Percentiles rank a stretch among this genome's conserved stretches.
Evolutionary conservation across 2,113 vertebrate genomes (phyloP).

Genomic region (Pyxicephalus adspersus): DNA sequence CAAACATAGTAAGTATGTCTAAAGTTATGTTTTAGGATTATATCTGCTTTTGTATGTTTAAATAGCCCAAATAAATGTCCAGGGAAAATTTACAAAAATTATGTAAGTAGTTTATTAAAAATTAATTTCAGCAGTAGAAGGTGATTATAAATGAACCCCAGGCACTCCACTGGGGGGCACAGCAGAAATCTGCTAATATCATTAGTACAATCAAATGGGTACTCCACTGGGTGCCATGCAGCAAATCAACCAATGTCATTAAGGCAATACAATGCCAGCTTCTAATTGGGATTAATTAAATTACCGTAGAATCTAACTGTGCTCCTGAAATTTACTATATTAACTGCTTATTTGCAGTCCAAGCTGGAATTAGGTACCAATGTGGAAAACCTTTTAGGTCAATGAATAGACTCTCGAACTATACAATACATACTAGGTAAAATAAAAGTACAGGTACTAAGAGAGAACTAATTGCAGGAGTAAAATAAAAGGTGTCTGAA

Average conservation of each 20-base stretch:
- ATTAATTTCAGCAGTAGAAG: not conserved
- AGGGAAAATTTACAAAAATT: not conserved
- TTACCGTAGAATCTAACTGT: not conserved
- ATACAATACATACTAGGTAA: not conserved
- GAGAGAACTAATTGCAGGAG: not conserved
- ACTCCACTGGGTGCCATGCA: not conserved
- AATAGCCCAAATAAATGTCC: not conserved
- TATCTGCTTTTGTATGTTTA: no score
- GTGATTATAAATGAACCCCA: slow-evolving; percentile 15
- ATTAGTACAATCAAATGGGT: slow-evolving; percentile 3
- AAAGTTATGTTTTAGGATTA: not conserved
- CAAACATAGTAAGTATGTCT: not conserved
- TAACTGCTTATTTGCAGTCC: not conserved
- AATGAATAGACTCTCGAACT: not conserved
- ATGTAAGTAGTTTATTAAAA: not conserved
- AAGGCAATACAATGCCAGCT: not conserved
- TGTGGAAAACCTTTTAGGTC: not conserved
- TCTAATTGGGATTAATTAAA: slow-evolving; percentile 20
- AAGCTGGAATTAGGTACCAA: not conserved
- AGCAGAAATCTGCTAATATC: not conserved
- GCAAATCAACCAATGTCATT: slow-evolving; percentile 23
- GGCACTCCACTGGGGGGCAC: slow-evolving; percentile 7
- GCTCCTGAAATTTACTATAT: not conserved
- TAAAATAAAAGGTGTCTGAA: no score
- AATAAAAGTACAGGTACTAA: not conserved